phyloP scores from a whole-genome alignment of 2,113 vertebrate genomes.

The Leptocoma aspasia region DNA sequence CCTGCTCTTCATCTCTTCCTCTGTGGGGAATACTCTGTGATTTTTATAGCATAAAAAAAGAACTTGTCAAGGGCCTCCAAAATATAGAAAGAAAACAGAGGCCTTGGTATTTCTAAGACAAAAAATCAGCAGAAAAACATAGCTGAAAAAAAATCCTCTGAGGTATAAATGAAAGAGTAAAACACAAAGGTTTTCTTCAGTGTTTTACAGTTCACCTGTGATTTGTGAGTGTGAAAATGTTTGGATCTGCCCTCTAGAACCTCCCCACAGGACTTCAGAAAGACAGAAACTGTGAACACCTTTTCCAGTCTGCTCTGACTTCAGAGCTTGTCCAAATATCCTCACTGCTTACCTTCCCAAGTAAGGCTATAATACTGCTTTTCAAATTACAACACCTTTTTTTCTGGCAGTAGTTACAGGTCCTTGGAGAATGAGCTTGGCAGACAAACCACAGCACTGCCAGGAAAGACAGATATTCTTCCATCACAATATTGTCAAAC shows the following conservation, averaged over 20 bases:
- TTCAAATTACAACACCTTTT: neutral
- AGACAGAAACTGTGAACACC: neutral
- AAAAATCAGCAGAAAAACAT: neutral
- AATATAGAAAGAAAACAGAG: neutral
- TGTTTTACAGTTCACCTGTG: neutral
- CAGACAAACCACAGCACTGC: neutral
- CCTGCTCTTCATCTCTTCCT: neutral
- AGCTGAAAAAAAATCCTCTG: neutral
- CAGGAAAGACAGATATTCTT: neutral
- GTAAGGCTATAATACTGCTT: neutral
- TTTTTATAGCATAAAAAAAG: neutral
- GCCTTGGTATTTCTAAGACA: neutral
- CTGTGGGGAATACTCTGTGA: neutral
- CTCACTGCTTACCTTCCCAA: neutral
- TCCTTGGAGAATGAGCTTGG: neutral
- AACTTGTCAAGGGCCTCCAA: neutral
- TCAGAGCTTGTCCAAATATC: neutral
- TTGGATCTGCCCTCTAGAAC: neutral
- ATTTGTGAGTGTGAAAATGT: neutral
- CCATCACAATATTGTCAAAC: neutral
- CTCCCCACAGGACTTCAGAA: neutral
- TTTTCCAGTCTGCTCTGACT: neutral
- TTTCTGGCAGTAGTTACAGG: neutral
- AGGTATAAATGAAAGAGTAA: neutral
- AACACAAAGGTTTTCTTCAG: neutral